Conservation (phyloP, 1,140 invertebrate genomes). For the Euura lappo region DNA sequence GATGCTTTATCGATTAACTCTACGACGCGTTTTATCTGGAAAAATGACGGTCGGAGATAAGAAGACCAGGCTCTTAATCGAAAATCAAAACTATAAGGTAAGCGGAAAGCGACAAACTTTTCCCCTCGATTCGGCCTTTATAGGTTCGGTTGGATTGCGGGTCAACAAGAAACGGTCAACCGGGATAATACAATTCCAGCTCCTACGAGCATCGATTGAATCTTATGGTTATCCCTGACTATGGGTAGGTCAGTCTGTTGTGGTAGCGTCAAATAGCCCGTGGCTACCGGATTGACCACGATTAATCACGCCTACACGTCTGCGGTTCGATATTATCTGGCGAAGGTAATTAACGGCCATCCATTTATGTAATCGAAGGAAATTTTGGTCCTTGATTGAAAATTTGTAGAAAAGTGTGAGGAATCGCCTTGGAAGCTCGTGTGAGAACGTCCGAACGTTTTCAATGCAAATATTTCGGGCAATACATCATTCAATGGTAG, state of each 20-base stretch:
- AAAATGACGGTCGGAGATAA: background rate
- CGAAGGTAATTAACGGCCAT: too few relatives aligned
- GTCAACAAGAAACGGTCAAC: background rate
- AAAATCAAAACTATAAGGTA: background rate
- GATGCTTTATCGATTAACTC: background rate
- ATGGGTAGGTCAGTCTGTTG: background rate
- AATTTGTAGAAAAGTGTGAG: too few relatives aligned
- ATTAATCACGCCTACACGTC: background rate
- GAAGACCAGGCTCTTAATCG: background rate
- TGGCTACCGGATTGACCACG: background rate
- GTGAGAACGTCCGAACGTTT: too few relatives aligned
- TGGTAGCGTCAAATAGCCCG: background rate
- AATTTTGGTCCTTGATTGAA: too few relatives aligned
- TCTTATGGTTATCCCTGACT: background rate
- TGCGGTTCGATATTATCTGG: background rate
- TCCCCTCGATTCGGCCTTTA: background rate
- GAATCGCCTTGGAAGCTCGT: too few relatives aligned
- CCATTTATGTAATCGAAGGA: too few relatives aligned
- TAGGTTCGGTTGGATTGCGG: background rate
- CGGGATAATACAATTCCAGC: background rate
- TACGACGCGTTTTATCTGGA: background rate
- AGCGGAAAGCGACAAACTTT: background rate
- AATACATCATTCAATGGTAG: too few relatives aligned
- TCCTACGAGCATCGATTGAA: constrained; percentile 5
- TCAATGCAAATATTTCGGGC: too few relatives aligned